Evolutionary conservation across 2,113 vertebrate species (phyloP), one percentile per base, ranked within the genome.

Genomic region (Protomyctophum bolini): DNA sequence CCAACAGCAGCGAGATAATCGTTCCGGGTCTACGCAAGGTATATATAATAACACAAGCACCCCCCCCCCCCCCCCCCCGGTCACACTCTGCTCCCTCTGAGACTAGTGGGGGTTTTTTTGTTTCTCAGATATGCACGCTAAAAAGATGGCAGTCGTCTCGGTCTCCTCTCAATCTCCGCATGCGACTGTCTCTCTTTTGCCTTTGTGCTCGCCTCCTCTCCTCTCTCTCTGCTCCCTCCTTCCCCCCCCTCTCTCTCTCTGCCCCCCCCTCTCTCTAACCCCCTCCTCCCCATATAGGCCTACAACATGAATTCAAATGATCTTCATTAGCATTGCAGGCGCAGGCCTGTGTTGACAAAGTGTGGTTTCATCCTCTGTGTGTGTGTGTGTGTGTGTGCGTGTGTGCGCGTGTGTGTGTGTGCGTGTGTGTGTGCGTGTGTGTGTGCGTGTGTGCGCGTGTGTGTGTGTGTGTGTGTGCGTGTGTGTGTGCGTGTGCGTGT

Each of bases 1-100:
- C 92, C 87, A 91, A 93, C 0, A 86, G 90, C 11, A 94, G 85
- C 1, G 87, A 96, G 82, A 79, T 96, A 11, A 86, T 97, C 76
- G 93, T 98, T 75, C 94, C 89, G 0, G 95, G 95, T 56, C 94
- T 99, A 72, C 95, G 93, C 75, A 97, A 97, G 96, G 97, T 99
- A n/a, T n/a, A n/a, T n/a, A n/a, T n/a, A n/a, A n/a, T n/a, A 86
- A 83, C 58, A 83, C 58, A 21, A 70, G 49, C 46, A 9, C 12
- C n/a, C n/a, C n/a, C n/a, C n/a, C n/a, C n/a, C n/a, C n/a, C n/a
- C n/a, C n/a, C n/a, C n/a, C n/a, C n/a, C 64, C 63, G 9, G 58
- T 54, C 9, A 1, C 7, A 0, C 59, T 11, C 59, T 11, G 52
- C 65, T 70, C 66, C 80, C 71, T 80, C 61, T 45, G 77, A 72